A percentile compares a stretch with the other conserved stretches of the same genome.
phyloP scores from a whole-genome alignment of 2,797 vertebrate species.

The Paguma larvata region DNA sequence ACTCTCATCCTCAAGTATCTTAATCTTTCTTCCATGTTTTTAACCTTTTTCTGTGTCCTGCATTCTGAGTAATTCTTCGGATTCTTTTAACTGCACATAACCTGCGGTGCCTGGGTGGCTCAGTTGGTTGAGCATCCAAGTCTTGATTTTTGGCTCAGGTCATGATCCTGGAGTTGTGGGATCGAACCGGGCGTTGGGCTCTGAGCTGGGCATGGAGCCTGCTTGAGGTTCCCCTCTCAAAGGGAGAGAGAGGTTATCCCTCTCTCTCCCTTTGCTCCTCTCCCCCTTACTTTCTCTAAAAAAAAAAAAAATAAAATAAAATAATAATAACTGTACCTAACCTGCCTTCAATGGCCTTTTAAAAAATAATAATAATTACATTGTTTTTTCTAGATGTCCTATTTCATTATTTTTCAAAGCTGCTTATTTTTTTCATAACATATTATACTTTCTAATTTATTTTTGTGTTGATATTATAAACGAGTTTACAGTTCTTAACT shows the following conservation, averaged over 20 bases:
- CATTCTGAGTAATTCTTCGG: not conserved
- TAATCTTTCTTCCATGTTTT: not conserved
- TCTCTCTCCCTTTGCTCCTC: too few species aligned
- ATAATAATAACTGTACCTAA: not conserved
- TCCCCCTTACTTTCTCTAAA: too few species aligned
- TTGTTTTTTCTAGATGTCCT: not conserved
- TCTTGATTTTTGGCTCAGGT: too few species aligned
- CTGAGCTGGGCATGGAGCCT: too few species aligned
- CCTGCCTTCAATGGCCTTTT: not conserved
- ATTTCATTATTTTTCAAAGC: conserved; percentile 32
- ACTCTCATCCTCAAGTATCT: not conserved
- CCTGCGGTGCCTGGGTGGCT: not conserved
- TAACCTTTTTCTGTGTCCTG: not conserved
- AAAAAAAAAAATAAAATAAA: too few species aligned
- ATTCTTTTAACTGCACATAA: not conserved
- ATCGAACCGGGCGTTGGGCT: too few species aligned
- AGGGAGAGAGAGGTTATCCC: too few species aligned
- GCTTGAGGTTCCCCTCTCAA: too few species aligned
- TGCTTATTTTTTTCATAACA: not conserved
- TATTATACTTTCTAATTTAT: not conserved
- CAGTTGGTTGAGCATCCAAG: too few species aligned
- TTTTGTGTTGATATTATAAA: not conserved
- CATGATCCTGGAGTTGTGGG: too few species aligned
- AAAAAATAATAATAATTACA: not conserved
- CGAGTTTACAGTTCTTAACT: not conserved